A percentile compares a stretch with the other conserved stretches of the same genome.
Conservation (phyloP, 2,113 vertebrate species). For the Phylloscopus trochilus region DNA sequence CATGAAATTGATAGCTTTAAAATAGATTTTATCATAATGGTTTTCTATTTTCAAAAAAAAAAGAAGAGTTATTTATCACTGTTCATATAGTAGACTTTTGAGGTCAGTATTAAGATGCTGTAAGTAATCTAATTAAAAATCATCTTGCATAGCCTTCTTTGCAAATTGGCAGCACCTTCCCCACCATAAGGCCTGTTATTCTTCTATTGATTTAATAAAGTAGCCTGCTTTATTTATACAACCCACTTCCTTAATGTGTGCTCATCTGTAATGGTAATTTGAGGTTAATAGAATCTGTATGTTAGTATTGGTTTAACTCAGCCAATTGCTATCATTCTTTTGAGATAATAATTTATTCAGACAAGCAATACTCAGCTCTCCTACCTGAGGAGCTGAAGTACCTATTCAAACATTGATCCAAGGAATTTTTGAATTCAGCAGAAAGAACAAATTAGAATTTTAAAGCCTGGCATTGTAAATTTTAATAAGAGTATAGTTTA, state of each 20-base stretch:
- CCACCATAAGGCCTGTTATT: background rate
- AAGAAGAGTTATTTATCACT: background rate
- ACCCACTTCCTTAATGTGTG: background rate
- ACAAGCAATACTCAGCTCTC: background rate
- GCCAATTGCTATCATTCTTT: background rate
- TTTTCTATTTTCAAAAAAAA: background rate
- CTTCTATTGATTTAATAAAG: constrained; percentile 29
- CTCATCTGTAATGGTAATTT: constrained; percentile 21
- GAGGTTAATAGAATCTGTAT: constrained; percentile 20
- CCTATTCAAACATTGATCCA: background rate
- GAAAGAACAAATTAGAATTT: background rate
- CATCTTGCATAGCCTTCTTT: background rate
- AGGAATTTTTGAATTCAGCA: background rate
- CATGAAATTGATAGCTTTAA: background rate
- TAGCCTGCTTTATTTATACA: constrained; percentile 1
- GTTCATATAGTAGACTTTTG: background rate
- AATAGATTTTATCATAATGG: background rate
- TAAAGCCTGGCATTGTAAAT: background rate
- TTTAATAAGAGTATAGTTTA: background rate
- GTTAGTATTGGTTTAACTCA: background rate
- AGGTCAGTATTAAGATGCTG: background rate
- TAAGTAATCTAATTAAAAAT: background rate
- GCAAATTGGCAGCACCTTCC: background rate
- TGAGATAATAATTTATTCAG: background rate
- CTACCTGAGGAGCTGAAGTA: background rate